Base-by-base conservation (phyloP, 2,797 vertebrate species). In the Lepus townsendii region DNA sequence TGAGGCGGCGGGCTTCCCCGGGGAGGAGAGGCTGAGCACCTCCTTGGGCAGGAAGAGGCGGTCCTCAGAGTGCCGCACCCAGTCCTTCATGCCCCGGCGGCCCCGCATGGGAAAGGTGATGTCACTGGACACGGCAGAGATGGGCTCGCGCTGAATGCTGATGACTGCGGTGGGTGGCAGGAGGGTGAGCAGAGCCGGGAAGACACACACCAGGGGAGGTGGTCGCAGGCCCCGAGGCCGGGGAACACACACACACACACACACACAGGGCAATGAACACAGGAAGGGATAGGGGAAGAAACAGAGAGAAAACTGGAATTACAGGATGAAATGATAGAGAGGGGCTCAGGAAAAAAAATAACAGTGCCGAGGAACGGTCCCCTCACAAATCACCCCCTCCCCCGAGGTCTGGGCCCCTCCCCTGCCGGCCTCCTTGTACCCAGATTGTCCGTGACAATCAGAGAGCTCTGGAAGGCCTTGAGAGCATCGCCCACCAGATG, bases 91-190 rank as follows among this genome's bases (percentile, higher is more conserved):
- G 79, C 99, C 99, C 97, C 99, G 98, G 27, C 99, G 99, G 26
- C 99, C 99, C 96, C 99, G 99, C 99, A 99, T 99, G 87, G 99
- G 99, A 96, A 99, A 99, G 95, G 99, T 99, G 98, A 99, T 99
- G 98, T 99, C 99, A 0, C 99, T 99, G 98, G 99, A 99, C 97
- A 99, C 99, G 0, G 99, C 99, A 0, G 99, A 99, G 89, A 99
- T 98, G 0, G 99, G 99, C 97, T 99, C 99, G 89, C 99, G 97
- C 98, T 99, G 99, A 97, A 99, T 99, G 96, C 99, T 99, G 98
- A 99, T 99, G 98, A 99, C 99, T 99, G 98, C 6, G 66, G 1
- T 82, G 90, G 97, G 71, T 16, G 54, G 54, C 54, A 47, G 47
- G 80, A 93, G 1, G 72, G 88, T 0, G 0, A 27, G 8, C 0